phyloP scores from a whole-genome alignment of 1,140 invertebrate genomes.

The Drosophila biarmipes region DNA sequence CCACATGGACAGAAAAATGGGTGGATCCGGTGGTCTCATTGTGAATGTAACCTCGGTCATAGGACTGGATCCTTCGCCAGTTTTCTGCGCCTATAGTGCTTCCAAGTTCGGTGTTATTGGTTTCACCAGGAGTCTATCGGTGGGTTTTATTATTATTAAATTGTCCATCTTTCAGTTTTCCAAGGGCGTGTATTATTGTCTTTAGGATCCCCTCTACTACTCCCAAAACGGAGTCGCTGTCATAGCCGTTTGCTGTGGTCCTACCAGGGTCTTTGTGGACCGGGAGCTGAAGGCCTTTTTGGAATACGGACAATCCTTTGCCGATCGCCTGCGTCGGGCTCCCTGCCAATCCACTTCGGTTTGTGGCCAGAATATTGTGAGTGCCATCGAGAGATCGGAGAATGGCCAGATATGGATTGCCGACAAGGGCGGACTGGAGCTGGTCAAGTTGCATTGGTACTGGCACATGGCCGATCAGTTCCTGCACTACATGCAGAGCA shows the following conservation, averaged over 20 bases:
- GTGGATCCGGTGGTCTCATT: constrained; percentile 87
- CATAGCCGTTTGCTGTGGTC: constrained; percentile 76
- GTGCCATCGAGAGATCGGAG: constrained; percentile 66
- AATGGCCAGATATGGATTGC: constrained; percentile 82
- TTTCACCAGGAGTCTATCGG: constrained; percentile 84
- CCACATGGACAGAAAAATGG: constrained; percentile 86
- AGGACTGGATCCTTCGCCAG: constrained; percentile 85
- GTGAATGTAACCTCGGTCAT: constrained; percentile 88
- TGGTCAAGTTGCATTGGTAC: constrained; percentile 71
- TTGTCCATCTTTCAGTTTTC: background rate
- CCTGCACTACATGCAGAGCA: constrained; percentile 63
- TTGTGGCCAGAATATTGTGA: constrained; percentile 74
- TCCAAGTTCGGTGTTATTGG: constrained; percentile 85
- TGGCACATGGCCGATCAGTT: constrained; percentile 78
- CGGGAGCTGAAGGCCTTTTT: constrained; percentile 62
- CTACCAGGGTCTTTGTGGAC: constrained; percentile 70
- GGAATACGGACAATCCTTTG: constrained; percentile 70
- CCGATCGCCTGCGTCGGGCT: constrained; percentile 68
- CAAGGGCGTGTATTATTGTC: background rate
- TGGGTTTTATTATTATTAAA: constrained; percentile 8
- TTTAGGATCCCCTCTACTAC: constrained; percentile 71
- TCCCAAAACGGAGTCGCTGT: constrained; percentile 76
- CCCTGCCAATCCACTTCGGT: constrained; percentile 65
- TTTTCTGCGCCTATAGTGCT: constrained; percentile 85
- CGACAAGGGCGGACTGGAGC: constrained; percentile 69